Evolutionary conservation across 2,797 vertebrate genomes (phyloP), one percentile per base, ranked within the genome.

Genomic region (Eurystomus glaucurus): DNA sequence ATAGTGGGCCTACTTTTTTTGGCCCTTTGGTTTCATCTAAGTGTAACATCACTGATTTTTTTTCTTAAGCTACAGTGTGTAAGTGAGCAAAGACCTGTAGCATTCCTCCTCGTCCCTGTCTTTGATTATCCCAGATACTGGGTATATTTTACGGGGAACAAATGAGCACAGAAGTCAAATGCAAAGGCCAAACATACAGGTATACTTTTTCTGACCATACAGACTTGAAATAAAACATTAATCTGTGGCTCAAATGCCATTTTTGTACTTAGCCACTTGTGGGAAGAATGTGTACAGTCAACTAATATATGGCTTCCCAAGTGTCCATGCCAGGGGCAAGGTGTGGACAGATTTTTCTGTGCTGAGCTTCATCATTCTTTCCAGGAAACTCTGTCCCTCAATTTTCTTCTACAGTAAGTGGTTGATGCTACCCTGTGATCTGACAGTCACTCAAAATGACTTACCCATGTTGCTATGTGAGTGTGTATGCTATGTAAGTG

Each of bases 401-500:
- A 14, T 33, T 16, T 77, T 85, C 39, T 86, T 14, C 6, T 31
- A 64, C 19, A 60, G 25, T 28, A 80, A 25, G 5, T 33, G 3
- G 9, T 54, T 81, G 20, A 39, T 78, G 31, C 16, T 88, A 9
- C 12, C 12, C 48, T 76, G 33, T 83, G 35, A 41, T 37, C 14
- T 83, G 19, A 10, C 23, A 9, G 20, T 85, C 37, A 28, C 13
- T 82, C 54, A 82, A 65, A 91, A 82, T 51, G 1, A 48, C 18
- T 14, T 9, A 9, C 10, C 2, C 0, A 0, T 7, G 1, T 43
- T 48, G 28, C 5, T 86, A 7, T 65, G 29, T 16, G n/a, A 70
- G 14, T 39, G 7, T 58, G 20, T 55, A 22, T 76, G 48, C 51
- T 14, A 20, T 18, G 5, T 13, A 7, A 82, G 7, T 23, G 20